Percentiles rank a stretch among this genome's conserved stretches.
Conservation (phyloP, 2,797 vertebrate species). For the Rousettus madagascariensis region DNA sequence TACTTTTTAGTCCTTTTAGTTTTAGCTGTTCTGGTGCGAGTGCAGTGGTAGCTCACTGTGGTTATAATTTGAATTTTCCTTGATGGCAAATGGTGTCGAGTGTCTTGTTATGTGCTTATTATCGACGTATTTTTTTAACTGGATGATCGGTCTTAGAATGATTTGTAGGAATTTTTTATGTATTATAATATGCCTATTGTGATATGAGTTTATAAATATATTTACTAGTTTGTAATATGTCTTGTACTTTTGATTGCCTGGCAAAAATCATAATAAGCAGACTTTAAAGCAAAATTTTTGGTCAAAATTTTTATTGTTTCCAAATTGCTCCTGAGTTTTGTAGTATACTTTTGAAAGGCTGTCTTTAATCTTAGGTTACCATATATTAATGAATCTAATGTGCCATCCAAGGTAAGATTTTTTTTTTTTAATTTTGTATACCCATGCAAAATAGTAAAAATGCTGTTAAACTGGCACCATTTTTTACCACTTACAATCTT, state of each 20-base stretch:
- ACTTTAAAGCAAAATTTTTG: not conserved
- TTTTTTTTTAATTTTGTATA: not conserved
- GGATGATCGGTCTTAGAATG: not conserved
- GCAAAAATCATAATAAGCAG: not conserved
- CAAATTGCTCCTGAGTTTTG: not conserved
- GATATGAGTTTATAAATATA: not conserved
- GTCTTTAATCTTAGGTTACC: not conserved
- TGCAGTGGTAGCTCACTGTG: too few relatives aligned
- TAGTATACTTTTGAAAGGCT: not conserved
- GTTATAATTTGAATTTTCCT: too few relatives aligned
- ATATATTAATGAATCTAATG: not conserved
- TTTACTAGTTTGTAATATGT: too few relatives aligned
- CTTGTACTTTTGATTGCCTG: not conserved
- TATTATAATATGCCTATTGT: not conserved
- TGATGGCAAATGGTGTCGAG: too few relatives aligned
- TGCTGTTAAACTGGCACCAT: not conserved
- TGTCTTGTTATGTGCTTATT: too few relatives aligned
- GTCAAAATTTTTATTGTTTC: not conserved
- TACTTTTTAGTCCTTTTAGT: not conserved
- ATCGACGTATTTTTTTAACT: not conserved
- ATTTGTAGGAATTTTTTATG: not conserved
- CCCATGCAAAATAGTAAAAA: not conserved
- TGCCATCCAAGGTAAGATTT: not conserved
- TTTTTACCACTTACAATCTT: not conserved
- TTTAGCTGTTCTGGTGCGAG: not conserved